Percentiles rank a stretch among this genome's conserved stretches.
phyloP scores from a whole-genome alignment of 2,113 vertebrate genomes.

The Ptychochromis oligacanthus region DNA sequence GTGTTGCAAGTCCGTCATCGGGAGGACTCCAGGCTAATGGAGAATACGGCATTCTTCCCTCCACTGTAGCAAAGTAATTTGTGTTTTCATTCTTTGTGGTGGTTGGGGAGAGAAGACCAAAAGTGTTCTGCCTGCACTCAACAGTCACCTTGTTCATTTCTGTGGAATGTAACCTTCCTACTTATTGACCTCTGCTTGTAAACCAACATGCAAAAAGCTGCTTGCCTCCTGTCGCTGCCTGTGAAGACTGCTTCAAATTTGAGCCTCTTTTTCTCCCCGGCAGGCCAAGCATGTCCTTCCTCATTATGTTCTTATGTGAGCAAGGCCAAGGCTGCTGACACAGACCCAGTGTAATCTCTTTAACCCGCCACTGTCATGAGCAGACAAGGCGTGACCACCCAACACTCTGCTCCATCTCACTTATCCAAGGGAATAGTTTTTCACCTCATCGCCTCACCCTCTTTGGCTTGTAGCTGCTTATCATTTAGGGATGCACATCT shows the following conservation, averaged over 20 bases:
- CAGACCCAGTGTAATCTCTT: conserved; percentile 92
- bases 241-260: conserved; percentile 77
- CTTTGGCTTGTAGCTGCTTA: conserved; percentile 51
- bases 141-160: conserved; percentile 28
- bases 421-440: conserved; percentile 68
- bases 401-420: conserved; percentile 87
- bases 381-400: conserved; percentile 86
- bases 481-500: conserved; percentile 51
- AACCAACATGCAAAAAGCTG: conserved; percentile 62
- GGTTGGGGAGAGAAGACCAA: background rate
- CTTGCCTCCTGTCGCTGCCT: conserved; percentile 32
- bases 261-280: conserved; percentile 78
- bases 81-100: conserved; percentile 31
- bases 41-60: conserved; percentile 38
- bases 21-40: conserved; percentile 44
- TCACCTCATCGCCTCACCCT: conserved; percentile 51
- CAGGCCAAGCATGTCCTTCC: conserved; percentile 85
- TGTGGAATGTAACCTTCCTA: conserved; percentile 46
- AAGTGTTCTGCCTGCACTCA: conserved; percentile 33
- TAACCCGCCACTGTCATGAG: conserved; percentile 87
- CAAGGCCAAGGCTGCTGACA: conserved; percentile 88
- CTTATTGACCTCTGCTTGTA: conserved; percentile 47
- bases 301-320: conserved; percentile 87
- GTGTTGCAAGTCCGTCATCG: conserved; percentile 33
- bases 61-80: conserved; percentile 32